Base-by-base conservation (phyloP, 2,888 invertebrate species). In the Lamproptera curius region DNA sequence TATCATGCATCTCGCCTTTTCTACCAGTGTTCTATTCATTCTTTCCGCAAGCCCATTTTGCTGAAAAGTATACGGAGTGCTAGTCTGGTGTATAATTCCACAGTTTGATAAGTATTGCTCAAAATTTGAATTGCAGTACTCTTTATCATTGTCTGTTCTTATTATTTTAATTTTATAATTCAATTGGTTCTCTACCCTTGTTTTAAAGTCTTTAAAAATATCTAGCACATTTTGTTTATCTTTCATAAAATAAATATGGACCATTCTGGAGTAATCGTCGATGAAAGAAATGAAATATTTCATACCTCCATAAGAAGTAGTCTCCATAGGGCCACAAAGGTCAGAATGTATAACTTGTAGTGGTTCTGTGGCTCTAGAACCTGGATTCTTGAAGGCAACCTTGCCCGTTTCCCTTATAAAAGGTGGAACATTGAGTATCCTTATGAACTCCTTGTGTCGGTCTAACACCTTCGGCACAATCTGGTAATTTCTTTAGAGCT, bases 61-160 rank as follows among this genome's bases (percentile, higher is more conserved):
- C n/a, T n/a, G n/a, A n/a, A 4, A 23, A 23, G 23, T 23, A 23
- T 23, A 23, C 23, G 28, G 28, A 1, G 56, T 52, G 0, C 58
- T 56, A 0, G 55, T 55, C 39, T 63, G 60, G 56, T 66, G 62
- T 1, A 17, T 28, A 9, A 71, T 72, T 1, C 67, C 71, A 46
- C 54, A 15, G 3, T 43, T 36, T 6, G 8, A 23, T 8, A 58
- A 38, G 35, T 45, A 51, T 13, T 39, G 45, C 16, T 46, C 34
- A 43, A 59, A 49, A 26, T 54, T 51, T 10, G 36, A 28, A 13
- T 34, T 51, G 13, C 57, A 59, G 36, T 46, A 60, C 57, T 38
- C 57, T 54, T 39, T 14, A 49, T 0, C 58, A 57, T 46, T 57
- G 56, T n/a, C 57, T 56, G 51, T 43, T 1, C 55, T 42, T n/a